Evolutionary conservation across 2,888 invertebrate genomes (phyloP).

Genomic region (Acronicta leporina): DNA sequence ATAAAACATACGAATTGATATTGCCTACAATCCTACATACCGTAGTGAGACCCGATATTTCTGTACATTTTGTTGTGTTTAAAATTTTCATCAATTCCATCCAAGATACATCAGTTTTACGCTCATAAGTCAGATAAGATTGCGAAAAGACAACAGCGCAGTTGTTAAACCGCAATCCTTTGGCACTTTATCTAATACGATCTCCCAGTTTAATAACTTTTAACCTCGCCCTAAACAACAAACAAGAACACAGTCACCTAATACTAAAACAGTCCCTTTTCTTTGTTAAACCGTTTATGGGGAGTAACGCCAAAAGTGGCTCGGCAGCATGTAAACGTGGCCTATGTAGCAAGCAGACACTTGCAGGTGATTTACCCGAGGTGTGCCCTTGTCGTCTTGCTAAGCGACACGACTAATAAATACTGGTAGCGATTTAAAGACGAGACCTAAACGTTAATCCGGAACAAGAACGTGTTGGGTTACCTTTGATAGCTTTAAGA

Average conservation of each 20-base stretch:
- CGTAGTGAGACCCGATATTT: too few species aligned
- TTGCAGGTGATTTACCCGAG: constrained; percentile 65
- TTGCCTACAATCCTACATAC: too few species aligned
- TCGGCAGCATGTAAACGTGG: constrained; percentile 62
- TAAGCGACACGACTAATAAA: constrained; percentile 58
- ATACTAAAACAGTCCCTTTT: constrained; percentile 46
- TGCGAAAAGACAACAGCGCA: neutral
- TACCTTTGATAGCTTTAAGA: constrained; percentile 59
- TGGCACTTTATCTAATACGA: constrained; percentile 18
- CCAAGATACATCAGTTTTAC: neutral
- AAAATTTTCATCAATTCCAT: too few species aligned
- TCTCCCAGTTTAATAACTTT: constrained; percentile 23
- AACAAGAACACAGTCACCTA: constrained; percentile 34
- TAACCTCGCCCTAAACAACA: constrained; percentile 20
- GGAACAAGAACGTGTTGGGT: constrained; percentile 61
- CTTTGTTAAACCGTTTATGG: constrained; percentile 51
- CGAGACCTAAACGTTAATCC: constrained; percentile 60
- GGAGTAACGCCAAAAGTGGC: constrained; percentile 51
- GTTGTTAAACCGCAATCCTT: neutral
- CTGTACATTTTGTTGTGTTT: too few species aligned
- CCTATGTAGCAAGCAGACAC: constrained; percentile 40
- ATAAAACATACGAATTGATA: too few species aligned
- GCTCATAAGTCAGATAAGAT: neutral
- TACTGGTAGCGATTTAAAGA: constrained; percentile 66
- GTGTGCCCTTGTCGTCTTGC: constrained; percentile 56